These are phyloP conservation scores for Hassar affinis DNA, from an alignment of 2,113 vertebrate genomes.

Conservation along the genomic window DNA sequence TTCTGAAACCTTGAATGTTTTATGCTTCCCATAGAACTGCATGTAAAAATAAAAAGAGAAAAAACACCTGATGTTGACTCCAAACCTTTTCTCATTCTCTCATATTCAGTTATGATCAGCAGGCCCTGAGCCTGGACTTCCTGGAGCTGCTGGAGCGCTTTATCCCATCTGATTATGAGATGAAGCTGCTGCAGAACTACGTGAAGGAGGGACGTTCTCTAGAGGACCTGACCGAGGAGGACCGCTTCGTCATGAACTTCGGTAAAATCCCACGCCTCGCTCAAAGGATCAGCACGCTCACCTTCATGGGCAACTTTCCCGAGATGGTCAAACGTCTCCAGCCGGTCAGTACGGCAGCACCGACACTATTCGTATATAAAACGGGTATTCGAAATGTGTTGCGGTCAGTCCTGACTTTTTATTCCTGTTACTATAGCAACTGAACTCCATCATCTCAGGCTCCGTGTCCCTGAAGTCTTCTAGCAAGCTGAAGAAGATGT, in stretches of 20 bases:
- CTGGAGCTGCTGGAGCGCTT: constrained; percentile 90
- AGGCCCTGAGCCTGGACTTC: constrained; percentile 86
- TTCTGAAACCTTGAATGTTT: neutral
- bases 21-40: neutral
- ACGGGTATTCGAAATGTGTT: too few species aligned
- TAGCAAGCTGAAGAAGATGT: constrained; percentile 87
- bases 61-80: neutral
- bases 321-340: constrained; percentile 84
- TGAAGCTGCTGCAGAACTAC: constrained; percentile 82
- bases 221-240: constrained; percentile 85
- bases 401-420: neutral
- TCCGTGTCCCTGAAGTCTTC: constrained; percentile 95
- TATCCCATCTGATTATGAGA: constrained; percentile 88
- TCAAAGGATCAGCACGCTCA: constrained; percentile 88
- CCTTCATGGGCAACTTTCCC: constrained; percentile 90
- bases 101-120: constrained; percentile 81
- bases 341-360: constrained; percentile 74
- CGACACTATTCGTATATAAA: too few species aligned
- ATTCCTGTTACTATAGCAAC: constrained; percentile 76
- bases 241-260: constrained; percentile 87
- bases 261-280: constrained; percentile 87
- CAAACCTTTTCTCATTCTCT: neutral
- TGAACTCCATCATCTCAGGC: constrained; percentile 89
- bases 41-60: neutral
- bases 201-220: constrained; percentile 80